phyloP scores from a whole-genome alignment of 2,113 vertebrate species.

The Psittacara wagleri region DNA sequence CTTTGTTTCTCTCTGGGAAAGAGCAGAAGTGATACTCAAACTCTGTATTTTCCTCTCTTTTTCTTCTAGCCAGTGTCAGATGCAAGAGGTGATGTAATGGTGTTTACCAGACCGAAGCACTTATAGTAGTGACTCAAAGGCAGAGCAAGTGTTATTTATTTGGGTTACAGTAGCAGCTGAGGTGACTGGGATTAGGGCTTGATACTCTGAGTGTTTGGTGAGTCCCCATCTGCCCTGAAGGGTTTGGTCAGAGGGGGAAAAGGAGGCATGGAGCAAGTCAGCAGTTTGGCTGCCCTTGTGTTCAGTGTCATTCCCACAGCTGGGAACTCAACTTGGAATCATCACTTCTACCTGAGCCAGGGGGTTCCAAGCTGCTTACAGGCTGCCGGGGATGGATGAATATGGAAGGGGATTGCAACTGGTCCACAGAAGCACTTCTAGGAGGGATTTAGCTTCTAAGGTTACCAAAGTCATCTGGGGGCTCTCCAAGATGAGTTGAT shows the following conservation, averaged over 20 bases:
- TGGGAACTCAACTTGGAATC: background rate
- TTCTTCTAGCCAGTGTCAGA: background rate
- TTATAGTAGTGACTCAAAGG: slow-evolving; percentile 42
- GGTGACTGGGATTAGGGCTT: background rate
- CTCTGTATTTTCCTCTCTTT: background rate
- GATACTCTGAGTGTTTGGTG: background rate
- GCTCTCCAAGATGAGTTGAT: background rate
- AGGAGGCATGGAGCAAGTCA: fast-evolving
- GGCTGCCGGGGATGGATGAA: background rate
- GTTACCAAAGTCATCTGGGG: background rate
- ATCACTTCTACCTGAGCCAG: background rate
- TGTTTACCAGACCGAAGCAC: slow-evolving; percentile 37
- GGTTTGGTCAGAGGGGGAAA: background rate
- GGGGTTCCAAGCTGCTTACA: fast-evolving
- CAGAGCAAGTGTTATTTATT: slow-evolving; percentile 25
- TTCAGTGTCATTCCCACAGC: background rate
- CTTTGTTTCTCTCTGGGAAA: slow-evolving; percentile 3
- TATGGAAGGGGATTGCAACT: background rate
- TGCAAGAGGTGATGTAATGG: slow-evolving; percentile 39
- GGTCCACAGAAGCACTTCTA: background rate
- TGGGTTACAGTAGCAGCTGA: slow-evolving; percentile 6
- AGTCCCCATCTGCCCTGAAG: background rate
- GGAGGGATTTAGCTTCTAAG: background rate
- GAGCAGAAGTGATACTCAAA: slow-evolving; percentile 38
- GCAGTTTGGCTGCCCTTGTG: background rate